Percentiles rank a stretch among this genome's conserved stretches.
These are phyloP conservation scores for Eupithecia dodoneata DNA, from an alignment of 2,888 invertebrate genomes.

Conservation along the genomic window DNA sequence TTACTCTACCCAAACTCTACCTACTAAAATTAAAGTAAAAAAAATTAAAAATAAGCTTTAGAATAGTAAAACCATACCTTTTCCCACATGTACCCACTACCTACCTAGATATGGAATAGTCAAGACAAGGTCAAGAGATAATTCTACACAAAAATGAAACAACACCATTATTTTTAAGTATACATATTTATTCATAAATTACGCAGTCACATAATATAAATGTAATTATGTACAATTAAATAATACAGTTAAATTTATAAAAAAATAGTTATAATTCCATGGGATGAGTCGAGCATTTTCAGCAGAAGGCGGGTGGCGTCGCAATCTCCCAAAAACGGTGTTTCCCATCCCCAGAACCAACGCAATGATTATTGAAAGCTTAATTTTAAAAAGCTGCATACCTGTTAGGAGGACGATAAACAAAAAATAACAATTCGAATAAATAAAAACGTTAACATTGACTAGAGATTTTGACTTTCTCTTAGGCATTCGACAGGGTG, in stretches of 20 bases:
- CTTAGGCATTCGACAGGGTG: conserved; percentile 79
- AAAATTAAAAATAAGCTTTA: too few relatives aligned
- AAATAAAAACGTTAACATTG: conserved; percentile 73
- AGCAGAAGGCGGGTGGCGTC: conserved; percentile 69
- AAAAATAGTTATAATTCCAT: conserved; percentile 72
- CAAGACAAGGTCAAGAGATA: neutral
- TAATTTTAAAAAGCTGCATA: conserved; percentile 69
- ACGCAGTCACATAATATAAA: conserved; percentile 82
- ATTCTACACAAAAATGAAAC: conserved; percentile 55
- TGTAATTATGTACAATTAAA: conserved; percentile 83
- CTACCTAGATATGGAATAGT: neutral
- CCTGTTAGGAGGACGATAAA: conserved; percentile 74
- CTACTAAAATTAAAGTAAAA: too few relatives aligned
- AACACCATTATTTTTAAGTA: conserved; percentile 70
- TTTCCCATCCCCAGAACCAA: conserved; percentile 51
- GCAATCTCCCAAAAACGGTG: conserved; percentile 55
- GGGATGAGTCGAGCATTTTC: conserved; percentile 50
- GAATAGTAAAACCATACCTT: too few relatives aligned
- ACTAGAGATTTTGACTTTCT: conserved; percentile 74
- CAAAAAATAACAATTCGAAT: conserved; percentile 67
- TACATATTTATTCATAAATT: conserved; percentile 84
- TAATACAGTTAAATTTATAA: conserved; percentile 80
- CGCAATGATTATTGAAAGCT: conserved; percentile 78
- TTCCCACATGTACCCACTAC: too few relatives aligned
- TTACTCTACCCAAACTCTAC: too few relatives aligned